Evolutionary conservation across 2,888 invertebrate species (phyloP).

Genomic region (Diachrysia chrysitis): DNA sequence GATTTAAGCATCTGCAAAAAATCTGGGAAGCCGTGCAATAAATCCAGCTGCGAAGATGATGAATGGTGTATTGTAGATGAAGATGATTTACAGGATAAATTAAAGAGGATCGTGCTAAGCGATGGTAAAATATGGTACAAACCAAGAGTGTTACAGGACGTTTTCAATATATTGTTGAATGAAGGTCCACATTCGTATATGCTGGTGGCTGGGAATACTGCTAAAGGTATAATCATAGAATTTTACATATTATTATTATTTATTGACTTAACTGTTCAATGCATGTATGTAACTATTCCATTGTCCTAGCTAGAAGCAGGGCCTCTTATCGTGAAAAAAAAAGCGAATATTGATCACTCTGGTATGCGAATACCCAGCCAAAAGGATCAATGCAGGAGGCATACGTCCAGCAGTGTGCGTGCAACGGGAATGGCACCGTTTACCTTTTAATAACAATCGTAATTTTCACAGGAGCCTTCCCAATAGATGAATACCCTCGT

Average conservation of each 20-base stretch:
- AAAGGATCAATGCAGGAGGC: no score
- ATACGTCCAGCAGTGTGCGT: no score
- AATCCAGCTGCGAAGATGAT: slow-evolving; percentile 50
- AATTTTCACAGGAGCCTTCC: slow-evolving; percentile 74
- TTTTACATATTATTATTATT: not conserved
- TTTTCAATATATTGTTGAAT: slow-evolving; percentile 80
- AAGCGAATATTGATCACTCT: no score
- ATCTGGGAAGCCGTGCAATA: slow-evolving; percentile 51
- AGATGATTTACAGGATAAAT: slow-evolving; percentile 51
- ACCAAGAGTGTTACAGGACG: slow-evolving; percentile 79
- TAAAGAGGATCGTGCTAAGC: slow-evolving; percentile 63
- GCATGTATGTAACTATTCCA: not conserved
- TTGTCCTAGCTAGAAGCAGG: not conserved
- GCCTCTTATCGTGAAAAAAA: no score
- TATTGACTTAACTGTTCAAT: not conserved
- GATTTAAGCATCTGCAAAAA: slow-evolving; percentile 57
- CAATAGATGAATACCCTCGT: slow-evolving; percentile 75
- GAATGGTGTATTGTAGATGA: slow-evolving; percentile 73
- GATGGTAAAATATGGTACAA: slow-evolving; percentile 85
- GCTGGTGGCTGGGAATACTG: slow-evolving; percentile 92
- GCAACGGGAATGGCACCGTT: no score
- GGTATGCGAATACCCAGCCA: no score
- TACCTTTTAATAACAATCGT: no score
- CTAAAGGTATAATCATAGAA: slow-evolving; percentile 84
- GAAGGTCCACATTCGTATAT: slow-evolving; percentile 81